Conservation (phyloP, 1,140 invertebrate species). For the Listronotus oregonensis region DNA sequence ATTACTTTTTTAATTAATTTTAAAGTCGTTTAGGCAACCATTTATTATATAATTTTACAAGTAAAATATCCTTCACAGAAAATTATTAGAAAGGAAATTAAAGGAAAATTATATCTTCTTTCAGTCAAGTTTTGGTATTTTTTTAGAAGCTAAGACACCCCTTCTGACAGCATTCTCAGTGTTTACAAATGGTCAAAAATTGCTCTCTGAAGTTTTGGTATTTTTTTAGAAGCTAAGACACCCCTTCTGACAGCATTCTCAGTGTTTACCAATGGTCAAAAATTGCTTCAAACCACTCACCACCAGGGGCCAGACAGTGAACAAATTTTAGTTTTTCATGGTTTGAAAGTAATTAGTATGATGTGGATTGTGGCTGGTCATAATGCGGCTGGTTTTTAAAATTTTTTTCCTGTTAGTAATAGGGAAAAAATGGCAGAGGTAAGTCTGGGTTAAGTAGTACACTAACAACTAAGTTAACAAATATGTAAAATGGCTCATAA, state of each 20-base stretch:
- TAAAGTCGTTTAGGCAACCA: no score
- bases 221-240: constrained; percentile 28
- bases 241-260: constrained; percentile 41
- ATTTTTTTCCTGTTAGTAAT: constrained; percentile 18
- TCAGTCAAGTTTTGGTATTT: no score
- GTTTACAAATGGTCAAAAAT: constrained; percentile 36
- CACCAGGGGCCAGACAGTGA: constrained; percentile 16
- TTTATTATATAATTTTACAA: no score
- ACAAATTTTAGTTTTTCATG: constrained; percentile 50
- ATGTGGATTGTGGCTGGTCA: constrained; percentile 52
- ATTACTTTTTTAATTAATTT: no score
- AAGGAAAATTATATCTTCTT: no score
- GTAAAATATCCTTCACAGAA: no score
- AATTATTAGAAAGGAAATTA: no score
- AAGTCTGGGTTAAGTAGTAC: constrained; percentile 5
- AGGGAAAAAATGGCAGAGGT: constrained; percentile 14
- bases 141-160: constrained; percentile 27
- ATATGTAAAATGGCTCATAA: no score
- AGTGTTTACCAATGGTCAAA: constrained; percentile 36
- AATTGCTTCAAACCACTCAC: constrained; percentile 30
- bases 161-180: constrained; percentile 42
- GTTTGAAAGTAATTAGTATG: constrained; percentile 51
- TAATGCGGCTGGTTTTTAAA: constrained; percentile 12
- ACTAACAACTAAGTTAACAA: not conserved
- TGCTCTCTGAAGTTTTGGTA: no score